These are phyloP conservation scores for Drosophila cognata DNA, from an alignment of 2,888 invertebrate species.

Conservation along the genomic window DNA sequence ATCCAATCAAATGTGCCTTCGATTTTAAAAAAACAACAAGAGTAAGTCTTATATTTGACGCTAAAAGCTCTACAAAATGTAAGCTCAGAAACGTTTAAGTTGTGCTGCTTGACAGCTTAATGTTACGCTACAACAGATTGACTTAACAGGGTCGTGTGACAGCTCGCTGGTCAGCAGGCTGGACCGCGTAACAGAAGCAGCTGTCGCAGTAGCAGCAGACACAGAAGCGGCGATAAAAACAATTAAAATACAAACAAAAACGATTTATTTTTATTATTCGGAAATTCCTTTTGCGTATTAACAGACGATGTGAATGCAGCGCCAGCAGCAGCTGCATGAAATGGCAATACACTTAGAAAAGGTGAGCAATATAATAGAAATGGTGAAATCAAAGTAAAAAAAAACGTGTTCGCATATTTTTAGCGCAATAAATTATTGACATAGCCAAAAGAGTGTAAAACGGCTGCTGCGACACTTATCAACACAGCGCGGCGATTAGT, in stretches of 20 bases:
- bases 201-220: slow-evolving; percentile 17
- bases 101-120: not conserved
- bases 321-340: slow-evolving; percentile 19
- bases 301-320: slow-evolving; percentile 17
- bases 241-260: slow-evolving; percentile 34
- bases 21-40: not conserved
- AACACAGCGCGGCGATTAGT: slow-evolving; percentile 31
- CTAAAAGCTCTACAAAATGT: not conserved
- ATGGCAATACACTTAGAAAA: slow-evolving; percentile 22
- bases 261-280: slow-evolving; percentile 16
- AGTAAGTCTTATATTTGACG: not conserved
- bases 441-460: slow-evolving; percentile 19
- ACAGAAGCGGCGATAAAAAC: slow-evolving; percentile 6
- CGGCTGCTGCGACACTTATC: not conserved
- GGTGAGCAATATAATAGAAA: slow-evolving; percentile 4
- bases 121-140: slow-evolving; percentile 20
- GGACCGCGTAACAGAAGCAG: slow-evolving; percentile 10
- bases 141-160: not conserved
- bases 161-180: not conserved
- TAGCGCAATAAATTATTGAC: slow-evolving; percentile 26
- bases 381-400: slow-evolving; percentile 43
- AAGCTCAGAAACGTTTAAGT: not conserved
- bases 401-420: slow-evolving; percentile 41
- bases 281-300: slow-evolving; percentile 1
- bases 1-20: not conserved